Evolutionary conservation across 1,140 invertebrate genomes (phyloP), one percentile per base, ranked within the genome.

Genomic region (Cotesia vestalis): DNA sequence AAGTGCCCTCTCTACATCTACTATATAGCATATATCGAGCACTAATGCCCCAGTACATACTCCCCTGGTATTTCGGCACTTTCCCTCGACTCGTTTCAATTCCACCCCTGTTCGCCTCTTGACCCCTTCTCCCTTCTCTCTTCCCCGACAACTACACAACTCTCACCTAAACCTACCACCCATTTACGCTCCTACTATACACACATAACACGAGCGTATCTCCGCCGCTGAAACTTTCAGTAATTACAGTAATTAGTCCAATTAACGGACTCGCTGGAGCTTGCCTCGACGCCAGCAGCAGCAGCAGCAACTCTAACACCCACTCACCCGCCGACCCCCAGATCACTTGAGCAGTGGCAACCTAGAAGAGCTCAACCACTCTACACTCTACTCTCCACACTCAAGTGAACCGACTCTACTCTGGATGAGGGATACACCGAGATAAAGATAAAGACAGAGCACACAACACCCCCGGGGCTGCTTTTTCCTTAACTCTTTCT

Each of bases 221-320:
- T 68, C 64, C 64, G 81, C 81, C 78, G 81, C 80, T 84, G 81
- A 86, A 86, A 86, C 84, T 86, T 86, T 85, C 83, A 83, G 84
- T 85, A 86, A 86, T 86, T 86, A 86, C 84, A 78, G 84, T 85
- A 86, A 86, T 86, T 85, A 85, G 84, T 86, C 83, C 84, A 86
- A 86, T 86, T 85, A 86, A 85, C 85, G 83, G 82, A 85, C 83
- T 85, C 84, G 83, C 83, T 85, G 78, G 81, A 83, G 80, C 79
- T 77, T 77, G 76, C 79, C 79, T 74, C 79, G 72, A 75, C 73
- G 77, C 74, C 76, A 75, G 75, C 77, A 77, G 75, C 73, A 74
- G 76, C 74, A 72, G 51, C n/a, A 40, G 52, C 63, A 52, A 17
- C 69, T 52, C 35, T 3, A 36, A 63, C 51, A 55, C 66, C 51